Percentiles rank a stretch among this genome's conserved stretches.
Evolutionary conservation across 2,797 vertebrate species (phyloP).

Genomic region (Halcyon smyrnensis): DNA sequence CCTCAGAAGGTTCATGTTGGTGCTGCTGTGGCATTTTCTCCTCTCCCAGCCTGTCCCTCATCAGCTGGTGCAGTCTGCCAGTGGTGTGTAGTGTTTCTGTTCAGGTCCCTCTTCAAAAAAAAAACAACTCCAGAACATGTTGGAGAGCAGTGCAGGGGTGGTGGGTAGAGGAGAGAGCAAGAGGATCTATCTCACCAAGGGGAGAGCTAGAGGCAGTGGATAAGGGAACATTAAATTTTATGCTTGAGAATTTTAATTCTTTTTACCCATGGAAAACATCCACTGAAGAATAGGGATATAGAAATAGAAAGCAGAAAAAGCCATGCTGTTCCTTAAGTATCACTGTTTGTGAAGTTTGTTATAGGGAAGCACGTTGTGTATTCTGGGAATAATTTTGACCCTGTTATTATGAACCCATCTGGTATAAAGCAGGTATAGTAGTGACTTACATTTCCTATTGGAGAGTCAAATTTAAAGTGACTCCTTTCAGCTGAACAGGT

Average conservation of each 20-base stretch:
- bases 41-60: neutral
- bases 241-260: neutral
- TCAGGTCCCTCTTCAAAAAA: neutral
- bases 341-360: neutral
- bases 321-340: neutral
- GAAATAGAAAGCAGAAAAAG: neutral
- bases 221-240: neutral
- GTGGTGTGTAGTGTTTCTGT: accelerated
- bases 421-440: neutral
- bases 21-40: neutral
- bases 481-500: neutral
- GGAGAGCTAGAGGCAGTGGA: neutral
- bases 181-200: neutral
- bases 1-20: accelerated
- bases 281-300: neutral
- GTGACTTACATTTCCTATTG: neutral
- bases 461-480: neutral
- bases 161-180: no score
- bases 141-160: neutral
- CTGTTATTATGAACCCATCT: accelerated
- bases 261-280: neutral
- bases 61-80: neutral
- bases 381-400: neutral
- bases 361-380: neutral
- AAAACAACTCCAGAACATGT: neutral